A percentile compares a stretch with the other conserved stretches of the same genome.
These are phyloP conservation scores for Mythimna lalbum DNA, from an alignment of 2,888 invertebrate genomes.

Conservation along the genomic window DNA sequence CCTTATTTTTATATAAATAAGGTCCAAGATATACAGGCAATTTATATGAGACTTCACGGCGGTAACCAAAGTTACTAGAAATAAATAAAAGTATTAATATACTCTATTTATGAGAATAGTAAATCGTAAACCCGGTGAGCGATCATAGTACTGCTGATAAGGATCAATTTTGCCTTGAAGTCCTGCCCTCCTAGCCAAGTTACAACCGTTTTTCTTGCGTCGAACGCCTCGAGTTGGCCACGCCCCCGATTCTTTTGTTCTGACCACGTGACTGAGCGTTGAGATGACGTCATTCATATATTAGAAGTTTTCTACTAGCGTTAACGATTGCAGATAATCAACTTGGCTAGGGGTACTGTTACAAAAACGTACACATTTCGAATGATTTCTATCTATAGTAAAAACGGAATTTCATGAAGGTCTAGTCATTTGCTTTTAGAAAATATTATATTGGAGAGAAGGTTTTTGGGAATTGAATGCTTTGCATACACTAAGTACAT, in stretches of 20 bases:
- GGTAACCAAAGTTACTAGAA: conserved; percentile 3
- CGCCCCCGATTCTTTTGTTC: no score
- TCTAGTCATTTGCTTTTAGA: conserved; percentile 69
- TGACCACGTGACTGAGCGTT: no score
- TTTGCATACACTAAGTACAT: conserved; percentile 60
- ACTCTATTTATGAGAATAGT: background rate
- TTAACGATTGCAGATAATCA: no score
- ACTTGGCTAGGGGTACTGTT: background rate
- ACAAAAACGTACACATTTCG: conserved; percentile 11
- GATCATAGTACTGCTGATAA: background rate
- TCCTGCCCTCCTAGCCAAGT: background rate
- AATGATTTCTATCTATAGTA: conserved; percentile 20
- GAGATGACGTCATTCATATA: no score
- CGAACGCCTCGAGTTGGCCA: no score
- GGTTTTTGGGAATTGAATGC: conserved; percentile 53
- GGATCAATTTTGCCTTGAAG: conserved; percentile 2
- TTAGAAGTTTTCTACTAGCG: no score
- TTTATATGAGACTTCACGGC: conserved; percentile 18
- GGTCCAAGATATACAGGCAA: conserved; percentile 9
- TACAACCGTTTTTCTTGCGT: no score
- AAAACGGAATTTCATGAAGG: conserved; percentile 48
- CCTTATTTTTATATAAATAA: no score
- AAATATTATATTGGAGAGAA: conserved; percentile 46
- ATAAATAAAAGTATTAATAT: conserved; percentile 6
- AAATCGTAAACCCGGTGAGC: background rate